Conservation (phyloP, 2,888 invertebrate genomes). For the Copidosoma aretas region DNA sequence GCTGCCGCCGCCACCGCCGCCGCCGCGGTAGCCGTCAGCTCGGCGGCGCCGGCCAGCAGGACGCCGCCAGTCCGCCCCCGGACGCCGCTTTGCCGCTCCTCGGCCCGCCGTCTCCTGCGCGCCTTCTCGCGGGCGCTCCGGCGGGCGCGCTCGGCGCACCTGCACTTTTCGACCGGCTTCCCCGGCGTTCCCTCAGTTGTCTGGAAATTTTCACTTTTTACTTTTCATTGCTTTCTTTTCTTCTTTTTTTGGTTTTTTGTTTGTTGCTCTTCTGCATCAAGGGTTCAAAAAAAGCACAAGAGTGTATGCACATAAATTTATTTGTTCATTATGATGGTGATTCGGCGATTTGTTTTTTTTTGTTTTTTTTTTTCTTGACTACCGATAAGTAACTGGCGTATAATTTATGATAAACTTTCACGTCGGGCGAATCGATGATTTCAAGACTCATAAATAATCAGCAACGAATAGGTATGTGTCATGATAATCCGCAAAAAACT, state of each 20-base stretch:
- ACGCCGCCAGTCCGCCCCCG: conserved; percentile 57
- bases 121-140: conserved; percentile 52
- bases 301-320: background rate
- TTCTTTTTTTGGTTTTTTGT: conserved; percentile 9
- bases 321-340: too few relatives aligned
- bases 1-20: conserved; percentile 12
- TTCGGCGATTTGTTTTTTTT: too few relatives aligned
- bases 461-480: too few relatives aligned
- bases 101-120: conserved; percentile 61
- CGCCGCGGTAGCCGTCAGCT: conserved; percentile 12
- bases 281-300: too few relatives aligned
- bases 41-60: conserved; percentile 42
- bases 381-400: too few relatives aligned
- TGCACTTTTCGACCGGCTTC: conserved; percentile 37
- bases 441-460: too few relatives aligned
- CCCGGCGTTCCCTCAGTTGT: conserved; percentile 23
- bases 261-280: background rate
- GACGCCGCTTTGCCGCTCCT: conserved; percentile 58
- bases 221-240: conserved; percentile 14
- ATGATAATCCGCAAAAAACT: too few relatives aligned
- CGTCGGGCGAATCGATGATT: too few relatives aligned
- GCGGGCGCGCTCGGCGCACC: conserved; percentile 42
- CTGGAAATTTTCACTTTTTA: conserved; percentile 30
- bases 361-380: too few relatives aligned
- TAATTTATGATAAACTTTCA: too few relatives aligned